Conservation (phyloP, 2,888 invertebrate species). For the Ernsta delagoae region DNA sequence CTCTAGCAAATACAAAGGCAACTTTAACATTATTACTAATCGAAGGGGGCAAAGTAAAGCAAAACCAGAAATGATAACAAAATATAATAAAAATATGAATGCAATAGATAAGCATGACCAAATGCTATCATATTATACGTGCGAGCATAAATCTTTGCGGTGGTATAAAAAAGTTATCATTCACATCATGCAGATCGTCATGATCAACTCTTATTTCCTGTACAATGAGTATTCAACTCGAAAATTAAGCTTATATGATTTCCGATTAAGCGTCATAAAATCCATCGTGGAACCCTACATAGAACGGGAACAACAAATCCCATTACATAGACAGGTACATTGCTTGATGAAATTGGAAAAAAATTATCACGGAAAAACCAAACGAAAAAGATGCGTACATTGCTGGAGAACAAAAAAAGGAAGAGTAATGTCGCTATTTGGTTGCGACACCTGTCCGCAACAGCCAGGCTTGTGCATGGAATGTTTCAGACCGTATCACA, state of each 20-base stretch:
- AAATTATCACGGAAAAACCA: conserved; percentile 10
- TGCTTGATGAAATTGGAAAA: conserved; percentile 10
- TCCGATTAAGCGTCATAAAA: conserved; percentile 10
- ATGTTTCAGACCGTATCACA: conserved; percentile 10
- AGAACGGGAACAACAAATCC: conserved; percentile 10
- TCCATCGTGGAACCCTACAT: conserved; percentile 10
- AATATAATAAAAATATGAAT: conserved; percentile 10
- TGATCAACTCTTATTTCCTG: conserved; percentile 10
- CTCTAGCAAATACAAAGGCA: conserved; percentile 10
- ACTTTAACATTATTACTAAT: conserved; percentile 10
- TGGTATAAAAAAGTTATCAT: conserved; percentile 10
- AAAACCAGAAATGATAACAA: conserved; percentile 10
- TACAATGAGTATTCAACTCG: conserved; percentile 10
- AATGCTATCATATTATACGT: conserved; percentile 11
- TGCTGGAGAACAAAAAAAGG: conserved; percentile 10
- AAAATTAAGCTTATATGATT: conserved; percentile 10
- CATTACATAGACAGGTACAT: conserved; percentile 10
- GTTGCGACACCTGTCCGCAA: conserved; percentile 10
- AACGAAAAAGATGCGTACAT: conserved; percentile 10
- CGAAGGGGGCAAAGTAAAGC: conserved; percentile 10
- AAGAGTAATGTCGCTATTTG: conserved; percentile 10
- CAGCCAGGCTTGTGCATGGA: conserved; percentile 8
- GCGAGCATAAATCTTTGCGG: conserved; percentile 13
- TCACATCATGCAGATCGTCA: conserved; percentile 10
- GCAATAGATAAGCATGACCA: conserved; percentile 10